A percentile compares a stretch with the other conserved stretches of the same genome.
phyloP scores from a whole-genome alignment of 2,113 vertebrate genomes.

The Reinhardtius hippoglossoides region DNA sequence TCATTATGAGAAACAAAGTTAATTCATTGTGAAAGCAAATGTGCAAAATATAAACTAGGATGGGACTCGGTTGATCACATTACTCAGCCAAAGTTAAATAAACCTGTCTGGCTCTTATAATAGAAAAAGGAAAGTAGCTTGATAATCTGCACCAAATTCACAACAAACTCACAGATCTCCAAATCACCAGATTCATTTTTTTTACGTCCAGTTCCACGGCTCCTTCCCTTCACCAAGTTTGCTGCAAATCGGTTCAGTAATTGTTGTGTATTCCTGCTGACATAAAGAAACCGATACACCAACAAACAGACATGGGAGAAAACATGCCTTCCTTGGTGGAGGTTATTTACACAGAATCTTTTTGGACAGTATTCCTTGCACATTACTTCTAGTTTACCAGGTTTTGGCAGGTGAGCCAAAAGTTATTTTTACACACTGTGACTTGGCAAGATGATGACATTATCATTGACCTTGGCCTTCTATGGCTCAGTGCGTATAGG shows the following conservation, averaged over 20 bases:
- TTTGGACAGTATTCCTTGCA: background rate
- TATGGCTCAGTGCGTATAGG: background rate
- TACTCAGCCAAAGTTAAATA: background rate
- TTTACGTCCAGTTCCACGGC: background rate
- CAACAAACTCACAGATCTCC: background rate
- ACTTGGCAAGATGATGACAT: slow-evolving; percentile 1
- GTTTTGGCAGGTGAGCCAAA: background rate
- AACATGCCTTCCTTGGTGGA: background rate
- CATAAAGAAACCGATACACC: background rate
- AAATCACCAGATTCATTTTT: background rate
- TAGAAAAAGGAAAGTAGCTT: background rate
- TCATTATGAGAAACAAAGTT: background rate
- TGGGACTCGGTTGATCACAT: background rate
- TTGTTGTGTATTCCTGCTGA: background rate
- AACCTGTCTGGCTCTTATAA: background rate
- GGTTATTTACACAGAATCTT: slow-evolving; percentile 23
- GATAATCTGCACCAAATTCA: background rate
- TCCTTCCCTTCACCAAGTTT: background rate
- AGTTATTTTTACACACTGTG: background rate
- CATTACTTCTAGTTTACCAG: background rate
- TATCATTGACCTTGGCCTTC: slow-evolving; percentile 4
- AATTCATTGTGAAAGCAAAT: slow-evolving; percentile 5
- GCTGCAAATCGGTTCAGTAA: background rate
- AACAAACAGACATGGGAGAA: background rate
- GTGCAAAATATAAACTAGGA: background rate